A percentile compares a stretch with the other conserved stretches of the same genome.
Evolutionary conservation across 2,888 invertebrate genomes (phyloP).

Genomic region (Polydrusus cervinus): DNA sequence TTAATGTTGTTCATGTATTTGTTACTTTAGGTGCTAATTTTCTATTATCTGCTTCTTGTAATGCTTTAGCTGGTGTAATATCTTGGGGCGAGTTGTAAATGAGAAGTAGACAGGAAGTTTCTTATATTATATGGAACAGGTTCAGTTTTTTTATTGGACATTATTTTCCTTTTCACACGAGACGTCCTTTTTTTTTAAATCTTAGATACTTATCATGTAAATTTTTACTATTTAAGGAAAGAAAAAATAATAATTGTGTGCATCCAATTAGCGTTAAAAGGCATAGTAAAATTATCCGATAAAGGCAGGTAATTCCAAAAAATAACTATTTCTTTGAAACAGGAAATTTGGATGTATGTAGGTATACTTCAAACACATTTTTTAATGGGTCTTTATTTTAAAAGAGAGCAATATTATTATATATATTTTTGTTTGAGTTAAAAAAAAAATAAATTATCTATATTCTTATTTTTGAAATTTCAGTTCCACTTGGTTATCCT

Average conservation of each 20-base stretch:
- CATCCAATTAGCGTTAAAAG: not conserved
- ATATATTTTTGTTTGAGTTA: no score
- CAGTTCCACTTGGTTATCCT: no score
- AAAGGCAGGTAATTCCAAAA: not conserved
- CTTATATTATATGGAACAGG: constrained; percentile 32
- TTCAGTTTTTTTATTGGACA: constrained; percentile 21
- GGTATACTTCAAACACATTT: no score
- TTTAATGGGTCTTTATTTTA: no score
- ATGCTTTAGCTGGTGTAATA: constrained; percentile 42
- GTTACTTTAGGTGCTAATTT: constrained; percentile 53
- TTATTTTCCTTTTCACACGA: constrained; percentile 13
- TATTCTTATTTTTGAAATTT: no score
- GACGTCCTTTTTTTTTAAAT: not conserved
- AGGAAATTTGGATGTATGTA: no score
- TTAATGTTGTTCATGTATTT: constrained; percentile 56
- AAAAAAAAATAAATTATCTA: no score
- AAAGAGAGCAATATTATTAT: no score
- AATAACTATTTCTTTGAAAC: no score
- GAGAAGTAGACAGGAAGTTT: constrained; percentile 45
- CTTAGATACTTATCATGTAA: constrained; percentile 2
- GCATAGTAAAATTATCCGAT: not conserved
- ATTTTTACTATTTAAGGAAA: not conserved
- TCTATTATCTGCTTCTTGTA: constrained; percentile 53
- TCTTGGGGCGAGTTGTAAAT: constrained; percentile 37
- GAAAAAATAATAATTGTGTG: not conserved